Base-by-base conservation (phyloP, 2,797 vertebrate species). In the Loriculus beryllinus region DNA sequence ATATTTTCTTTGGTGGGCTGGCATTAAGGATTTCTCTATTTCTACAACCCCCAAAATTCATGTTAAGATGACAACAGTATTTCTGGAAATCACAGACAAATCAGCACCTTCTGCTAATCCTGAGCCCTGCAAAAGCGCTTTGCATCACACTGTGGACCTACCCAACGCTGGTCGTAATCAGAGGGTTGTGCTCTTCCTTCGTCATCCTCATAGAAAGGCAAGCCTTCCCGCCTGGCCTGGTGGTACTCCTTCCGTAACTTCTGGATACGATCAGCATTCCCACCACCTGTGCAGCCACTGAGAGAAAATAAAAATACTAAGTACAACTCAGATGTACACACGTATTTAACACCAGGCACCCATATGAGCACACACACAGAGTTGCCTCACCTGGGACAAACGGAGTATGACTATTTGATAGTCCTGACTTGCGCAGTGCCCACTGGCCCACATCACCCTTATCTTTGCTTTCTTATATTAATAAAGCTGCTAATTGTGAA, bases 211-310 rank as follows among this genome's bases (percentile, higher is more conserved):
- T 98, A 99, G 37, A 98, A 94, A 7, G 98, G 97, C 26, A 98
- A 97, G 8, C 98, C 98, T 68, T 99, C 99, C 83, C 98, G 96
- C 62, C 98, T 98, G 26, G 99, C 99, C 96, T 99, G 99, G 33
- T 99, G 98, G 95, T 99, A 99, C 90, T 99, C 99, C 96, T 98
- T 98, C 84, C 99, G 97, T 47, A 99, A 93, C 97, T 98, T 98
- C 98, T 99, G 99, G 97, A 99, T 99, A 23, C 99, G 98, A 75
- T 99, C 99, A 76, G 98, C 97, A 39, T 97, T 98, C 78, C 96
- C 98, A 33, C 88, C 90, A 12, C 80, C 31, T 26, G 96, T 3
- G 23, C 86, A 97, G 75, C 98, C 98, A 96, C 97, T 98, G 84
- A 14, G 93, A 88, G 93, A 86, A 77, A 72, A 14, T 37, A 65